phyloP scores from a whole-genome alignment of 2,113 vertebrate species.

The Ondatra zibethicus region DNA sequence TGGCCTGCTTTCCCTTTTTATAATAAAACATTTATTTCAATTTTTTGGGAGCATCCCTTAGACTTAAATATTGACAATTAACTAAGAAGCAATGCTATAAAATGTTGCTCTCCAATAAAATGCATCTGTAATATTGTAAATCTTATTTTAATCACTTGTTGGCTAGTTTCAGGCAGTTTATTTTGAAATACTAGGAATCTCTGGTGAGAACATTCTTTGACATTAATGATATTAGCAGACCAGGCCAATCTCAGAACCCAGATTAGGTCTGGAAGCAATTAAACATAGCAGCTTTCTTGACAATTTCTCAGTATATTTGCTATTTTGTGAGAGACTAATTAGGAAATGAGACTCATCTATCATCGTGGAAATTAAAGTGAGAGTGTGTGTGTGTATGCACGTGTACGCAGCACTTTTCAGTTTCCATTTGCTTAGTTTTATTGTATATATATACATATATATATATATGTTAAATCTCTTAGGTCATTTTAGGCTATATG shows the following conservation, averaged over 20 bases:
- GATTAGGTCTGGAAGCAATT: conserved; percentile 81
- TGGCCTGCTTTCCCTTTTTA: not conserved
- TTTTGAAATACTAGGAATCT: conserved; percentile 71
- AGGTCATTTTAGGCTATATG: conserved; percentile 88
- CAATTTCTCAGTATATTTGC: conserved; percentile 69
- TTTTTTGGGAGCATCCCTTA: not conserved
- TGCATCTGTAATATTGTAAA: conserved; percentile 39
- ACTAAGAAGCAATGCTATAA: conserved; percentile 57
- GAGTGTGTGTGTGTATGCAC: conserved; percentile 60
- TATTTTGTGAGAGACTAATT: conserved; percentile 80
- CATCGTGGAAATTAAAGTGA: conserved; percentile 36
- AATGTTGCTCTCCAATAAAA: conserved; percentile 64
- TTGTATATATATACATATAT: not conserved
- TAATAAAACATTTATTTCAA: not conserved
- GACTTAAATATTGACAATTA: conserved; percentile 33
- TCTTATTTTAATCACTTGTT: conserved; percentile 68
- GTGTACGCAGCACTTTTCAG: conserved; percentile 62
- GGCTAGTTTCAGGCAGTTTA: conserved; percentile 57
- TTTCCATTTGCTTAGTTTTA: conserved; percentile 77
- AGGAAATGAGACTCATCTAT: conserved; percentile 79
- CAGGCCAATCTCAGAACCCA: conserved; percentile 69
- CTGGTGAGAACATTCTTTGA: conserved; percentile 67
- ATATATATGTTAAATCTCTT: conserved; percentile 87
- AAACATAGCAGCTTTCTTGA: conserved; percentile 73
- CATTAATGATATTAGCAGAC: conserved; percentile 85